Conservation (phyloP, 2,797 vertebrate genomes). For the Centropyge bicolor region DNA sequence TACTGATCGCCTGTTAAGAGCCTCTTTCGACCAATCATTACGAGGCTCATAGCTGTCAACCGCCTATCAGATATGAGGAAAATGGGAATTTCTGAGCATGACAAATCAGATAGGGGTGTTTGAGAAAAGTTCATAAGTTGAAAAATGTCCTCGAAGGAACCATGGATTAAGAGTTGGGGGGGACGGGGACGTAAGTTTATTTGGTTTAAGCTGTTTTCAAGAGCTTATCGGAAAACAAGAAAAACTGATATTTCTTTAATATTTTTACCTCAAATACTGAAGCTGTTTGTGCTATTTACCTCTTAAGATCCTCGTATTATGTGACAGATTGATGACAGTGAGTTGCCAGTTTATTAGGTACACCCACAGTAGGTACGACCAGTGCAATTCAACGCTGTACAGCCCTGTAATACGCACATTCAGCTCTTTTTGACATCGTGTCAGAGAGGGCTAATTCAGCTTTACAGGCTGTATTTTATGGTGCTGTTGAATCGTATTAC, state of each 20-base stretch:
- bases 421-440: constrained; percentile 14
- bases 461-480: constrained; percentile 11
- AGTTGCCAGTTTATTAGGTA: constrained; percentile 17
- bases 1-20: constrained; percentile 76
- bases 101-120: constrained; percentile 54
- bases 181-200: constrained; percentile 4
- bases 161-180: constrained; percentile 7
- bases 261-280: constrained; percentile 6
- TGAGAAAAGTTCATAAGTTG: constrained; percentile 48
- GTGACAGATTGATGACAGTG: constrained; percentile 7
- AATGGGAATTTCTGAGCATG: constrained; percentile 60
- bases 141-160: constrained; percentile 42
- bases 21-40: constrained; percentile 70
- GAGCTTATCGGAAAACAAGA: constrained; percentile 7
- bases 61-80: constrained; percentile 61
- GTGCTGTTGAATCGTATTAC: constrained; percentile 10
- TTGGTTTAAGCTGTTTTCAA: constrained; percentile 22
- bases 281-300: background rate
- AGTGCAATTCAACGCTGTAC: constrained; percentile 7
- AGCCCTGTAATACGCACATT: background rate
- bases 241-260: constrained; percentile 14
- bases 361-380: background rate
- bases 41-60: constrained; percentile 60
- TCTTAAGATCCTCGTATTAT: background rate
- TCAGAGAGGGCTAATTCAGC: constrained; percentile 9